Base-by-base conservation (phyloP, 1,140 invertebrate genomes). In the Aphaenogaster ashmeadi region DNA sequence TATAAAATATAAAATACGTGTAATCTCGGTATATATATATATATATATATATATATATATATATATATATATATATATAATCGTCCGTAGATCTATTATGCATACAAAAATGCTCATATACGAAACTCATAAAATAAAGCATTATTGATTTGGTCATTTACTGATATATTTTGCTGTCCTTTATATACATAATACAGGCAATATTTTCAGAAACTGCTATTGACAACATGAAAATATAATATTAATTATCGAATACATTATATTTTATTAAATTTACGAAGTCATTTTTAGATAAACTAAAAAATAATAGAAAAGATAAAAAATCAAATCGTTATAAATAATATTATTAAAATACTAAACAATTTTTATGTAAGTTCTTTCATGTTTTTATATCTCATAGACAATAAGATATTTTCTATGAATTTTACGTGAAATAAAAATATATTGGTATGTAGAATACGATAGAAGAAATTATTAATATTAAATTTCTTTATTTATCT, bases 151-250 rank as follows among this genome's bases (percentile, higher is more conserved):
- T 66, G 1, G 36, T 18, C 3, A 66, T 66, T 62, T 60, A 38
- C 18, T 66, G 64, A 66, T 1, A 41, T 66, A 15, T 66, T 44
- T 66, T 66, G 13, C 1, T 66, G 64, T 18, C 0, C 7, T 66
- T 66, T 41, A 36, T 36, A 62, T 36, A 62, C 8, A 41, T 9
- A 27, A 27, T 27, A 27, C 27, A 27, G 18, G 3, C 3, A 66
- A 66, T 21, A n/a, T 66, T 66, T 41, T 21, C 0, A 66, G 3
- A 66, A 41, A 66, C 11, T 18, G 9, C 38, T 18, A 66, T 9
- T 66, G 27, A 66, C 18, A 41, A 66, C 18, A 41, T 66, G 18
- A n/a, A 66, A 66, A 66, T 66, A 66, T 66, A 41, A 41, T 38
- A 66, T 66, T 7, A 66, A 6, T 41, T 66, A 66, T 66, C 8